These are phyloP conservation scores for Oscheius sp. DNA, from an alignment of 2,888 invertebrate species.

Conservation along the genomic window DNA sequence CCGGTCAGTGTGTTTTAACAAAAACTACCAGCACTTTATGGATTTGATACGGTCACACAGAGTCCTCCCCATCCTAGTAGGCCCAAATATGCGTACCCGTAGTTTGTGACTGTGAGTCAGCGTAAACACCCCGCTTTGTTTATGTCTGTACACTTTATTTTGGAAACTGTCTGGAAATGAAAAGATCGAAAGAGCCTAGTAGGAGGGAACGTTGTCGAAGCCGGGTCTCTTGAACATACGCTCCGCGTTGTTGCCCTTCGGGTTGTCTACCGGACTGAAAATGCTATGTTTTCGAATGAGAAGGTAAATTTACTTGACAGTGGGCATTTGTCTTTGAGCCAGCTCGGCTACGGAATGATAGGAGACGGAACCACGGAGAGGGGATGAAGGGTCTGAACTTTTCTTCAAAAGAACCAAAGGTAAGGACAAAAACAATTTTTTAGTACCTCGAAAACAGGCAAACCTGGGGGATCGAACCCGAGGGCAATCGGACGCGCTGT, in stretches of 20 bases:
- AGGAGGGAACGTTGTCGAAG: slow-evolving; percentile 73
- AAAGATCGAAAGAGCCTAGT: slow-evolving; percentile 38
- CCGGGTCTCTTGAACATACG: slow-evolving; percentile 70
- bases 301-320: slow-evolving; percentile 42
- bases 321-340: slow-evolving; percentile 54
- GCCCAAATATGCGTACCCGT: no score
- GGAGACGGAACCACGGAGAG: slow-evolving; percentile 55
- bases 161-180: not conserved
- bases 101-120: no score
- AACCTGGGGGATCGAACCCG: no score
- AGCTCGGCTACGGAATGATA: slow-evolving; percentile 64
- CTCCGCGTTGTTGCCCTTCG: slow-evolving; percentile 63
- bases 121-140: no score
- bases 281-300: not conserved
- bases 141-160: no score
- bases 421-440: no score
- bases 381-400: slow-evolving; percentile 70
- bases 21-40: no score
- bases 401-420: not conserved
- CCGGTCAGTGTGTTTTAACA: no score
- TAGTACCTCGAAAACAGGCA: no score
- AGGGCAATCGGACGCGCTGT: no score
- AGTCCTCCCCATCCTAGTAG: no score
- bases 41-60: no score
- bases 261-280: slow-evolving; percentile 60